A percentile compares a stretch with the other conserved stretches of the same genome.
phyloP scores from a whole-genome alignment of 2,888 invertebrate genomes.

The Panopea generosa region DNA sequence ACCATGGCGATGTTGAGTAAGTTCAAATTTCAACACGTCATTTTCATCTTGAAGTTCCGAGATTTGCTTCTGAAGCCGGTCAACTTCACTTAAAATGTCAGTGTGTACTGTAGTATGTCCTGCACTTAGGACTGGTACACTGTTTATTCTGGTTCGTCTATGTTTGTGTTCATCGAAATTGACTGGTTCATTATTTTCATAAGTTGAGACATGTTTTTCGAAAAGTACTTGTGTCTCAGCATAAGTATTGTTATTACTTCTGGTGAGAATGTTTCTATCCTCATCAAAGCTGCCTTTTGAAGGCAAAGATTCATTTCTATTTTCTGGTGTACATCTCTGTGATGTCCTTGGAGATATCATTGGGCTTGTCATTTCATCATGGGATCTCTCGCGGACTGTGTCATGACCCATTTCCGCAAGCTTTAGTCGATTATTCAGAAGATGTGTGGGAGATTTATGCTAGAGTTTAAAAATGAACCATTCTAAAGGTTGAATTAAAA shows the following conservation, averaged over 20 bases:
- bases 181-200: slow-evolving; percentile 41
- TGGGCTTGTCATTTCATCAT: slow-evolving; percentile 49
- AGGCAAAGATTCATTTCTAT: slow-evolving; percentile 25
- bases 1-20: slow-evolving; percentile 58
- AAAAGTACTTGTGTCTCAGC: slow-evolving; percentile 44
- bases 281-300: slow-evolving; percentile 19
- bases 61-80: slow-evolving; percentile 60
- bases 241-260: slow-evolving; percentile 18
- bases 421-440: slow-evolving; percentile 47
- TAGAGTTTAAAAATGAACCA: not conserved
- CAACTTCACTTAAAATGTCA: slow-evolving; percentile 50
- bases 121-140: slow-evolving; percentile 42
- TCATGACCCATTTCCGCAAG: slow-evolving; percentile 59
- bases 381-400: slow-evolving; percentile 48
- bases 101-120: slow-evolving; percentile 14
- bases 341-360: slow-evolving; percentile 40
- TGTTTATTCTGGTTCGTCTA: slow-evolving; percentile 40
- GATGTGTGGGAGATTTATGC: slow-evolving; percentile 1
- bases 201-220: slow-evolving; percentile 25
- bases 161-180: slow-evolving; percentile 20
- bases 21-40: slow-evolving; percentile 63
- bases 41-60: slow-evolving; percentile 70
- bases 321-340: slow-evolving; percentile 25
- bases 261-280: slow-evolving; percentile 12
- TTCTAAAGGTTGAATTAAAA: too few species aligned